These are phyloP conservation scores for Drosophila miranda DNA, from an alignment of 1,140 invertebrate species.

Conservation along the genomic window DNA sequence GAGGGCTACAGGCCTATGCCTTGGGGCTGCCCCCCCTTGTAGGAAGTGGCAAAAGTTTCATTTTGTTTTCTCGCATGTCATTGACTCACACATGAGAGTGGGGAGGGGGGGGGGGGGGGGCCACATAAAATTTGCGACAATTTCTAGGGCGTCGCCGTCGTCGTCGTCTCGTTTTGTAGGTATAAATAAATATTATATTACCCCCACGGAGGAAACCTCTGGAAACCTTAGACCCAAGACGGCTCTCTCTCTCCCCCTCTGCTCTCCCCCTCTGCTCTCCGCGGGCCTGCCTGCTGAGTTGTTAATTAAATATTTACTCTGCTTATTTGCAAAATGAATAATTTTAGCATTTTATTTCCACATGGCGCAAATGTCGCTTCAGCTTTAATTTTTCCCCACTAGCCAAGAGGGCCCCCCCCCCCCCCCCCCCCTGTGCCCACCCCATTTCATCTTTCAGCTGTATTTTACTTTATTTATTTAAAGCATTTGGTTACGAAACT, in stretches of 20 bases:
- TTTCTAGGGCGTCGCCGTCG: constrained; percentile 44
- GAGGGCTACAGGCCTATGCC: background rate
- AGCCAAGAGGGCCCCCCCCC: constrained; percentile 20
- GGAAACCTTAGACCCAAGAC: constrained; percentile 64
- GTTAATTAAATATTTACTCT: constrained; percentile 80
- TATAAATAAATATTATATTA: constrained; percentile 78
- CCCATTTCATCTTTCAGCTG: constrained; percentile 25
- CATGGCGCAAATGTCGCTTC: constrained; percentile 40
- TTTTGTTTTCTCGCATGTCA: constrained; percentile 42
- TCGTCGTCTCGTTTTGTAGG: constrained; percentile 11
- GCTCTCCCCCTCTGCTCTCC: constrained; percentile 8
- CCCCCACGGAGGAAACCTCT: constrained; percentile 19
- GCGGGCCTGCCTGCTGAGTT: constrained; percentile 55
- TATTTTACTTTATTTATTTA: constrained; percentile 32
- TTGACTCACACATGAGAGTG: constrained; percentile 36
- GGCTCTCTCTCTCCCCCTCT: constrained; percentile 2
- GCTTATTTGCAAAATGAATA: constrained; percentile 81
- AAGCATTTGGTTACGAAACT: constrained; percentile 43
- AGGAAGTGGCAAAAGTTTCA: constrained; percentile 41
- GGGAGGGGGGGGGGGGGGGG: constrained; percentile 5
- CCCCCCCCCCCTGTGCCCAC: constrained; percentile 14
- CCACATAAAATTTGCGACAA: constrained; percentile 48
- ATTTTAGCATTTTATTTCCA: constrained; percentile 78
- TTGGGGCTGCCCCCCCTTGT: constrained; percentile 3
- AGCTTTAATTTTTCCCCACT: constrained; percentile 28